These are phyloP conservation scores for Pachydiplax longipennis DNA, from an alignment of 2,888 invertebrate genomes.

Conservation along the genomic window DNA sequence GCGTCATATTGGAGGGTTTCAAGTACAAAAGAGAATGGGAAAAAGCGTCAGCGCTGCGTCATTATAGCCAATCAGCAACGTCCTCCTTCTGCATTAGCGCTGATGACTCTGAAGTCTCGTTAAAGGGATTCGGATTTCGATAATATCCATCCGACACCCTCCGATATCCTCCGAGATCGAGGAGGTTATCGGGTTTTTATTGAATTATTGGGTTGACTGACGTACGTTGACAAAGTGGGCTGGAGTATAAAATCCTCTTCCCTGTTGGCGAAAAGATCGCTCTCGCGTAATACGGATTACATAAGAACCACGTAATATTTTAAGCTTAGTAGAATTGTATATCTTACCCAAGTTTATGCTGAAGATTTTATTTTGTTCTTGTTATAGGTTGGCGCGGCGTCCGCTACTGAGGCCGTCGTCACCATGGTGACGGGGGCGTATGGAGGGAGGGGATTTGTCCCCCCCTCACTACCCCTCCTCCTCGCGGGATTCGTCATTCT, in stretches of 20 bases:
- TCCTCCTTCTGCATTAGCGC: background rate
- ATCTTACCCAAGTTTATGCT: background rate
- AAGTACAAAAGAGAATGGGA: background rate
- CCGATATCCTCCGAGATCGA: no score
- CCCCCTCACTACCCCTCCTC: background rate
- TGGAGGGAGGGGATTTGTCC: background rate
- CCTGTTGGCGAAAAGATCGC: no score
- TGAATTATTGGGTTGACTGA: no score
- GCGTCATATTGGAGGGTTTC: background rate
- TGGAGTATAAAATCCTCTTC: no score
- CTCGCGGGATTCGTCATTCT: background rate
- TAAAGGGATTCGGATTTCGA: background rate
- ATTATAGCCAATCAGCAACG: background rate
- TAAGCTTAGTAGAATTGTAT: background rate
- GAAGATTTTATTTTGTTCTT: background rate
- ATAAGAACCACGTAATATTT: background rate
- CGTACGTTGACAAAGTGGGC: no score
- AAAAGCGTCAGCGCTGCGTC: background rate
- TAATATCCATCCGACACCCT: background rate
- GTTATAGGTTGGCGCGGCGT: slow-evolving; percentile 18
- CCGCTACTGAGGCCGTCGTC: slow-evolving; percentile 28
- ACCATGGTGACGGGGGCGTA: slow-evolving; percentile 31
- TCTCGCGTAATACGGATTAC: no score
- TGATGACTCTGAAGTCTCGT: background rate
- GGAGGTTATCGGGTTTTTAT: no score